phyloP scores from a whole-genome alignment of 1,140 invertebrate species.

The Trachymyrmex cornetzi region DNA sequence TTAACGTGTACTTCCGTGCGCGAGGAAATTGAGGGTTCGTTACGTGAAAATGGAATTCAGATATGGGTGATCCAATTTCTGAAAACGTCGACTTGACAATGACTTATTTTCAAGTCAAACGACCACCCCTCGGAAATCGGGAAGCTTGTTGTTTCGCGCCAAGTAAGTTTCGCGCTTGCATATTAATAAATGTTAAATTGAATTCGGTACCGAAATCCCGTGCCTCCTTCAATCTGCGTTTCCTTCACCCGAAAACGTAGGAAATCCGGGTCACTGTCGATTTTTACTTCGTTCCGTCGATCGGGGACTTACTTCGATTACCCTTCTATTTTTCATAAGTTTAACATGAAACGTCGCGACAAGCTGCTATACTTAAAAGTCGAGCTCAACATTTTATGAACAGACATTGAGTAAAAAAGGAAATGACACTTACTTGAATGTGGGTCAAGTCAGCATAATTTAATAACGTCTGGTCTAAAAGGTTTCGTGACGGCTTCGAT shows the following conservation, averaged over 20 bases:
- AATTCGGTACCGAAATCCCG: constrained; percentile 16
- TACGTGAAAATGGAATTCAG: not conserved
- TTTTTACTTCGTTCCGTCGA: constrained; percentile 58
- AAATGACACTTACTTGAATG: constrained; percentile 54
- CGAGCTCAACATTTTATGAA: constrained; percentile 52
- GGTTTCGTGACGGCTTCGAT: constrained; percentile 60
- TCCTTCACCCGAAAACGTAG: not conserved
- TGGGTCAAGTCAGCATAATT: constrained; percentile 69
- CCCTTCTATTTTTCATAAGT: constrained; percentile 59
- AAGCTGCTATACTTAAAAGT: constrained; percentile 69
- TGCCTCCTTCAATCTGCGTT: too few species aligned
- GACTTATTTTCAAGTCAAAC: constrained; percentile 39
- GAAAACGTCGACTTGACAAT: constrained; percentile 46
- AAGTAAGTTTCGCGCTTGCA: constrained; percentile 26
- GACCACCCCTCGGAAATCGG: not conserved
- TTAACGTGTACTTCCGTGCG: constrained; percentile 4
- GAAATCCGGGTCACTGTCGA: constrained; percentile 29
- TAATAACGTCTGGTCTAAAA: constrained; percentile 69
- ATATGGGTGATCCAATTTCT: constrained; percentile 9
- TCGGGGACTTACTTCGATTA: constrained; percentile 60
- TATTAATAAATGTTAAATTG: constrained; percentile 58
- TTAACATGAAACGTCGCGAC: constrained; percentile 58
- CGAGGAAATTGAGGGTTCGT: constrained; percentile 17
- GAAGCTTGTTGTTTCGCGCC: constrained; percentile 17
- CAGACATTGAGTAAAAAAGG: constrained; percentile 35